Conservation (phyloP, 1,140 invertebrate genomes). For the Bombus sibiricus region DNA sequence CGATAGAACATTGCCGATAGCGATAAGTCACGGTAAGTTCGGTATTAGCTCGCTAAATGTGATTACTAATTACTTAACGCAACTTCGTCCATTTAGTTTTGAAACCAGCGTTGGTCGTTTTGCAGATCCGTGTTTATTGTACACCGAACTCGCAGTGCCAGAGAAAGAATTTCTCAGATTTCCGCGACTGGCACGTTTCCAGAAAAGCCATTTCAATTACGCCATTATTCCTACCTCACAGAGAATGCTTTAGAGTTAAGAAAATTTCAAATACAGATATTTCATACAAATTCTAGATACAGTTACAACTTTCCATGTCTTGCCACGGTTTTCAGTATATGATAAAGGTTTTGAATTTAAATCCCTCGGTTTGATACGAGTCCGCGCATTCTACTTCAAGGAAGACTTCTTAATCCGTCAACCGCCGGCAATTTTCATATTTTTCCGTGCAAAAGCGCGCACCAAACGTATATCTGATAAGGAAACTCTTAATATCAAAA, state of each 20-base stretch:
- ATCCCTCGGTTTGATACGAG: no score
- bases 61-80: constrained; percentile 10
- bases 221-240: not conserved
- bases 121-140: not conserved
- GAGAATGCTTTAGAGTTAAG: not conserved
- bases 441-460: no score
- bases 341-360: no score
- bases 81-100: constrained; percentile 4
- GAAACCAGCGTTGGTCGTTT: not conserved
- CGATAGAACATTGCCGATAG: not conserved
- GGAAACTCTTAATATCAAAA: no score
- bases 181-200: constrained; percentile 1
- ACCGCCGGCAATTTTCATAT: no score
- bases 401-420: no score
- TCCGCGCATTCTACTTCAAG: no score
- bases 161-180: constrained; percentile 16
- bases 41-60: not conserved
- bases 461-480: no score
- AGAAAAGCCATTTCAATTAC: constrained; percentile 40
- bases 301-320: no score
- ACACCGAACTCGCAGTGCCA: not conserved
- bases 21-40: not conserved
- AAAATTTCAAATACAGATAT: not conserved
- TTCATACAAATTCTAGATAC: not conserved
- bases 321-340: no score